Percentiles rank a stretch among this genome's conserved stretches.
phyloP scores from a whole-genome alignment of 2,113 vertebrate species.

The Gymnogyps californianus region DNA sequence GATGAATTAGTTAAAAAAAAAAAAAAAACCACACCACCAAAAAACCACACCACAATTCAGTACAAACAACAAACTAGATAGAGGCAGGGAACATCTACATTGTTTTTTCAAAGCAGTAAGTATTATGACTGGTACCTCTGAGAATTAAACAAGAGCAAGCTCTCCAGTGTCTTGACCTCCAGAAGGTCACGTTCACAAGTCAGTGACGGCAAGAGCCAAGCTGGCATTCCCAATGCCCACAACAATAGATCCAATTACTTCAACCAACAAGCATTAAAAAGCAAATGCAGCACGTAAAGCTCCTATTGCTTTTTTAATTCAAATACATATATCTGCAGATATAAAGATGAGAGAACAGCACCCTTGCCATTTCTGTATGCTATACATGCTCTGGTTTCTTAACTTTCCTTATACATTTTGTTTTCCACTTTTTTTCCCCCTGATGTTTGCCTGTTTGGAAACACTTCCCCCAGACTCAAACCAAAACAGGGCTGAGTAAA shows the following conservation, averaged over 20 bases:
- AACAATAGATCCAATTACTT: slow-evolving; percentile 49
- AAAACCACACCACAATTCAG: neutral
- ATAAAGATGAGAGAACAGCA: neutral
- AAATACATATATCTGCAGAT: neutral
- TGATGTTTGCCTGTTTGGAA: neutral
- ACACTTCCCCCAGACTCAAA: neutral
- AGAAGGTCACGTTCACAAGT: slow-evolving; percentile 14
- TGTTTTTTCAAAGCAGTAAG: neutral
- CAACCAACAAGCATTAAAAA: neutral
- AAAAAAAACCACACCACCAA: neutral
- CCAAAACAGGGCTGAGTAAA: neutral
- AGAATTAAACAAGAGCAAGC: neutral
- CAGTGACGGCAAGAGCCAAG: neutral
- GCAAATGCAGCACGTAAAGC: neutral
- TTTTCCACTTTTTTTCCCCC: neutral
- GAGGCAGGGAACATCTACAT: neutral
- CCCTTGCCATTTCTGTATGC: neutral
- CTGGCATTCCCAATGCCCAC: slow-evolving; percentile 30
- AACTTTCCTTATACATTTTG: neutral
- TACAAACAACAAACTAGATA: neutral
- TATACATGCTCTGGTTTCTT: neutral
- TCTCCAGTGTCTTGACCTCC: slow-evolving; percentile 15
- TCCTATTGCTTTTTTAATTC: neutral
- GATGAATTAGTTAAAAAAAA: neutral
- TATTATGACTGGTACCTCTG: neutral